phyloP scores from a whole-genome alignment of 1,140 invertebrate species.

The Bactericera cockerelli region DNA sequence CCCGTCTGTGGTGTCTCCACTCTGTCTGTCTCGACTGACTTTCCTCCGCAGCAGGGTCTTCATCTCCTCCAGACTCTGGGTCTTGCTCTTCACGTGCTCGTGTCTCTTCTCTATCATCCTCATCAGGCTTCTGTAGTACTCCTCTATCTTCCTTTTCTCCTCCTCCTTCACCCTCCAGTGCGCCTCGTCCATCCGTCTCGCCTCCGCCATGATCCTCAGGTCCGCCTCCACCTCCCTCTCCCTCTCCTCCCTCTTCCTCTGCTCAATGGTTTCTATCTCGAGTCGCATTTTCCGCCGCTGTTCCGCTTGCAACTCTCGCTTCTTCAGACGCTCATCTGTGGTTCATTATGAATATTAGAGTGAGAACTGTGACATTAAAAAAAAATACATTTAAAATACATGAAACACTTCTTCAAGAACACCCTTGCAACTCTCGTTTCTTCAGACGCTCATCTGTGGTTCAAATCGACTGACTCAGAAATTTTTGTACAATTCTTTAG shows the following conservation, averaged over 20 bases:
- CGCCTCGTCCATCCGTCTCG: background rate
- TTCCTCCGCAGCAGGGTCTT: background rate
- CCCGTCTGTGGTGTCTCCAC: background rate
- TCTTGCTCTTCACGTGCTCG: background rate
- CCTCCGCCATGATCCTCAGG: background rate
- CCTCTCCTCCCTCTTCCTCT: background rate
- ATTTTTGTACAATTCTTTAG: too few relatives aligned
- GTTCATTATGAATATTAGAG: too few relatives aligned
- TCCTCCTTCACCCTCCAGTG: background rate
- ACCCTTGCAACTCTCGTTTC: background rate
- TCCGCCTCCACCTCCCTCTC: background rate
- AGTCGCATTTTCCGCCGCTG: background rate
- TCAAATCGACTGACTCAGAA: too few relatives aligned
- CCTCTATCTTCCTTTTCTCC: background rate
- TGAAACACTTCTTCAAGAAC: too few relatives aligned
- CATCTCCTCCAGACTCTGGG: background rate
- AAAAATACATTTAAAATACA: too few relatives aligned
- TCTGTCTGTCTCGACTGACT: background rate
- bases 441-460: slow-evolving; percentile 1
- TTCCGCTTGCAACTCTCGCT: background rate
- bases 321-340: slow-evolving; percentile 1
- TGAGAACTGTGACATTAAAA: too few relatives aligned
- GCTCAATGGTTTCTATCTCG: background rate
- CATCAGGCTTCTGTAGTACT: background rate
- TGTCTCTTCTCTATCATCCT: background rate